Conservation (phyloP, 2,888 invertebrate species). For the Microplitis manilae region DNA sequence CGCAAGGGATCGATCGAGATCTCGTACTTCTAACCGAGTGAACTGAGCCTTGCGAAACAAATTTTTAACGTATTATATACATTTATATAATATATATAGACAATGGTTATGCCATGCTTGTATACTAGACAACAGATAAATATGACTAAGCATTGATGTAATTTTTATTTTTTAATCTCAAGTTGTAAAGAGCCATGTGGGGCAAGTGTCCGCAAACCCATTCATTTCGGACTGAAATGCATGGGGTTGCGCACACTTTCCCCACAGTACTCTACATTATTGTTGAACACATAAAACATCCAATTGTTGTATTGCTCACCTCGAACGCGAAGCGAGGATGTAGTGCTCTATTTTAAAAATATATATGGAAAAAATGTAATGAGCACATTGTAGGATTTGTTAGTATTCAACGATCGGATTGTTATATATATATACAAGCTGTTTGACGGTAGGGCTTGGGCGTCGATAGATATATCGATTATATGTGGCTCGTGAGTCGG, state of each 20-base stretch:
- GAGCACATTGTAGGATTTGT: not conserved
- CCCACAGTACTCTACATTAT: too few species aligned
- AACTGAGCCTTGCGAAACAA: slow-evolving; percentile 28
- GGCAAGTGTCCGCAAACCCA: too few species aligned
- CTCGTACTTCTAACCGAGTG: slow-evolving; percentile 23
- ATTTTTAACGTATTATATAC: slow-evolving; percentile 3
- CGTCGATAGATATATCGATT: slow-evolving; percentile 52
- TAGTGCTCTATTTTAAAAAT: too few species aligned
- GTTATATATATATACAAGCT: not conserved
- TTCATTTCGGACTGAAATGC: too few species aligned
- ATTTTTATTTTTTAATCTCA: too few species aligned
- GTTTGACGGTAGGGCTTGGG: slow-evolving; percentile 25
- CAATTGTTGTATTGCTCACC: too few species aligned
- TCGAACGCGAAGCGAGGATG: too few species aligned
- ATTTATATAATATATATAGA: not conserved
- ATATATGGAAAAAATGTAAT: too few species aligned
- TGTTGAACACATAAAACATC: too few species aligned
- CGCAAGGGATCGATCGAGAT: slow-evolving; percentile 37
- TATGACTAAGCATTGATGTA: too few species aligned
- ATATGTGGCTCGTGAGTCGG: slow-evolving; percentile 19
- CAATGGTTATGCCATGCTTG: not conserved
- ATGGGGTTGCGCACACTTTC: too few species aligned
- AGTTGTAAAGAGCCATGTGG: too few species aligned
- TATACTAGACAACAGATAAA: not conserved
- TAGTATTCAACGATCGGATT: not conserved